Conservation (phyloP, 2,113 vertebrate genomes). For the Anseranas semipalmata region DNA sequence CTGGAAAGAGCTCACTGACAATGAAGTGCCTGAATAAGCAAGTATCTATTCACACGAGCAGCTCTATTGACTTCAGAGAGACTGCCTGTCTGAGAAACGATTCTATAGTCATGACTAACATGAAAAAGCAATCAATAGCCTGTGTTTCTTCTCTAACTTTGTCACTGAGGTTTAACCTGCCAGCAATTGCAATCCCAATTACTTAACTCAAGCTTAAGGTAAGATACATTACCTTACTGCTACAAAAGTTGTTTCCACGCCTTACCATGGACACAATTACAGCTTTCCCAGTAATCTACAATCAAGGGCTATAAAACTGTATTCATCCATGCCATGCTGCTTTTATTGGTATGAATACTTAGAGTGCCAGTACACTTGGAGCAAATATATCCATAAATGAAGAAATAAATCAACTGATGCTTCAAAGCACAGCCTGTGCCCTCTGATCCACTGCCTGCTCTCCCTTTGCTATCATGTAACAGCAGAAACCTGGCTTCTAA, state of each 20-base stretch:
- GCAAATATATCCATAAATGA: constrained; percentile 15
- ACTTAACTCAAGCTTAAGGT: not conserved
- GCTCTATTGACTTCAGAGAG: not conserved
- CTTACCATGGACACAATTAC: not conserved
- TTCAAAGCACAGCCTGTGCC: not conserved
- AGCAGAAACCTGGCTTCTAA: constrained; percentile 46
- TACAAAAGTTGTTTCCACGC: not conserved
- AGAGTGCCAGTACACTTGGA: not conserved
- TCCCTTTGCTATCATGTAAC: not conserved
- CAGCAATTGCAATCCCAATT: not conserved
- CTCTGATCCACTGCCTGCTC: constrained; percentile 18
- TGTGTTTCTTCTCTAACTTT: not conserved
- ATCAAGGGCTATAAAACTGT: not conserved
- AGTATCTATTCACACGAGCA: not conserved
- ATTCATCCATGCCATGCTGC: not conserved
- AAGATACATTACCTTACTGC: not conserved
- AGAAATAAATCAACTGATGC: not conserved
- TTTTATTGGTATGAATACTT: not conserved
- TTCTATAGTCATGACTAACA: not conserved
- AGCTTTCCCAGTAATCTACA: not conserved
- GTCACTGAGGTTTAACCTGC: not conserved
- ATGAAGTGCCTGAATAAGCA: not conserved
- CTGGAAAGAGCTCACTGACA: not conserved
- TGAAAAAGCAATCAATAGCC: not conserved
- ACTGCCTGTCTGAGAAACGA: not conserved